Percentiles rank a stretch among this genome's conserved stretches.
These are phyloP conservation scores for Thunnus maccoyii DNA, from an alignment of 2,113 vertebrate genomes.

Conservation along the genomic window DNA sequence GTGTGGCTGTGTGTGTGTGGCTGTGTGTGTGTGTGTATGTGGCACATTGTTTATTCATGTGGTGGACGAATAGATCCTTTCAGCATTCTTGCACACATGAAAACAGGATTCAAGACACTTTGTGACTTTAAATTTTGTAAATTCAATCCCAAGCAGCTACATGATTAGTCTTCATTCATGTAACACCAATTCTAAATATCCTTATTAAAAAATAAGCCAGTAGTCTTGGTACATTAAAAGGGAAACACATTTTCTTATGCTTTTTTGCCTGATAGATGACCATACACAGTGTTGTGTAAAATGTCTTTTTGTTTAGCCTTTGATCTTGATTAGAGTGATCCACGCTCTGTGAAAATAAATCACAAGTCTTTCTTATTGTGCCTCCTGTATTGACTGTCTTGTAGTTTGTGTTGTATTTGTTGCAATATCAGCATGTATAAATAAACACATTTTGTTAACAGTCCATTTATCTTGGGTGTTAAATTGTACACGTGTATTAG, in stretches of 20 bases:
- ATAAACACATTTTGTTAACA: not conserved
- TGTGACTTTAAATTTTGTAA: conserved; percentile 21
- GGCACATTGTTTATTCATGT: conserved; percentile 56
- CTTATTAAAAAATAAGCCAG: too few species aligned
- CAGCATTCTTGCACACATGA: conserved; percentile 25
- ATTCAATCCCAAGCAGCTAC: not conserved
- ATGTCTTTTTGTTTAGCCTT: not conserved
- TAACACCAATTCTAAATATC: too few species aligned
- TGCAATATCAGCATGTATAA: not conserved
- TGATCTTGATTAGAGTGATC: not conserved
- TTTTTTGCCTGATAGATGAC: not conserved
- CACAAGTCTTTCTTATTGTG: not conserved
- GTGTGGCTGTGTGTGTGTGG: not conserved
- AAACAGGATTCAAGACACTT: conserved; percentile 34
- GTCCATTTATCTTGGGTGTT: not conserved
- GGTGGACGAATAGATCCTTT: conserved; percentile 49
- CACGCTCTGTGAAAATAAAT: not conserved
- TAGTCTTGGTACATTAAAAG: not conserved
- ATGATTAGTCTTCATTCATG: too few species aligned
- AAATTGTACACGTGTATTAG: not conserved
- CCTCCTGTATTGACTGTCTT: too few species aligned
- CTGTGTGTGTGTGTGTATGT: conserved; percentile 27
- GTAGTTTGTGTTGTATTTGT: not conserved
- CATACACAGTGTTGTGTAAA: not conserved
- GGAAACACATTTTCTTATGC: conserved; percentile 6